Evolutionary conservation across 2,797 vertebrate genomes (phyloP).

Genomic region (Rousettus madagascariensis): DNA sequence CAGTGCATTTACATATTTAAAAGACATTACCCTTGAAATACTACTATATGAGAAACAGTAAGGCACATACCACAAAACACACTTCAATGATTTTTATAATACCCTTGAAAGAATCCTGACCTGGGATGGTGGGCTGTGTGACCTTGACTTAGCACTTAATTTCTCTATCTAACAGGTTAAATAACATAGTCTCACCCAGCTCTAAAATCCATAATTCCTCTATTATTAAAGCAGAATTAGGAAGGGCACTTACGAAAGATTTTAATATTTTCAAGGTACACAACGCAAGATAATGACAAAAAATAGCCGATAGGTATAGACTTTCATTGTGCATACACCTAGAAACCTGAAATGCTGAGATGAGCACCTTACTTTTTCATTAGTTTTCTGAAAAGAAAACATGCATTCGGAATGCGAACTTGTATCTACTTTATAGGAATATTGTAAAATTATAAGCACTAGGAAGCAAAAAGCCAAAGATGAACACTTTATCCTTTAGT

Average conservation of each 20-base stretch:
- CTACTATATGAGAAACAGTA: not conserved
- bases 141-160: not conserved
- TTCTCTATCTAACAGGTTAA: not conserved
- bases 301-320: not conserved
- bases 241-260: not conserved
- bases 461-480: not conserved
- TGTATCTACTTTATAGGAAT: not conserved
- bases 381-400: not conserved
- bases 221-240: not conserved
- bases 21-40: not conserved
- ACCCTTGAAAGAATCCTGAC: not conserved
- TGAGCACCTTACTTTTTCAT: not conserved
- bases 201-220: not conserved
- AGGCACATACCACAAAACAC: not conserved
- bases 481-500: not conserved
- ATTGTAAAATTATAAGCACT: not conserved
- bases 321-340: not conserved
- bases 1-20: not conserved
- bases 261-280: conserved; percentile 3
- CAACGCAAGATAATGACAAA: not conserved
- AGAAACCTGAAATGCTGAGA: not conserved
- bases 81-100: not conserved
- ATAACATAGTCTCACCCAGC: not conserved
- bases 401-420: not conserved
- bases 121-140: not conserved